Base-by-base conservation (phyloP, 2,797 vertebrate species). In the Myotis myotis region DNA sequence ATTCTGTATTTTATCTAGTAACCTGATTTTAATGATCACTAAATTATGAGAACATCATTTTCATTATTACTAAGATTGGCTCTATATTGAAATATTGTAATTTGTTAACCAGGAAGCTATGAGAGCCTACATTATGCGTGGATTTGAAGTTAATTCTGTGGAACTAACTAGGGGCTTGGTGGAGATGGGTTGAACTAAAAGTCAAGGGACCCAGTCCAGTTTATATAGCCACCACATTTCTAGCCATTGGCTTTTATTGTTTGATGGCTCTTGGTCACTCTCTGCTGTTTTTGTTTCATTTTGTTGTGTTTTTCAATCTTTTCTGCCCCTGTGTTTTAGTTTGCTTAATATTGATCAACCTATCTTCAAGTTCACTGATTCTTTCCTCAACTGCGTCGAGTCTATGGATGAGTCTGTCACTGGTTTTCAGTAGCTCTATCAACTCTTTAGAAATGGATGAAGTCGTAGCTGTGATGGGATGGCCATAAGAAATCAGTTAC, bases 1-100 rank as follows among this genome's bases (percentile, higher is more conserved):
- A 2, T 88, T 47, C 51, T 75, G 13, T 76, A 78, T 89, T 93
- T 95, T 93, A 72, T 90, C 86, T 88, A 62, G 20, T 17, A 85
- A 55, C 36, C 19, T 15, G 85, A 28, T 96, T 82, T 93, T 88
- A 80, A 82, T 36, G 22, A 28, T 41, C 9, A 9, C 28, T 87
- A 57, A 84, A 84, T 20, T 20, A 10, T n/a, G 41, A 57, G 75
- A 38, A 68, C 44, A 83, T 79, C 28, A 86, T 82, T 95, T 88
- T 92, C 51, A 86, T 92, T 81, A 76, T n/a, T 75, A 11, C 20
- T 41, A 82, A 87, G 33, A 76, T 17, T n/a, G 33, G 81, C 6
- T 71, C 36, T 68, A 2, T 79, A 68, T 55, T 62, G 85, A 44
- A 79, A 92, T 68, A 68, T 57, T 51, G 62, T 75, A 72, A 79